Evolutionary conservation across 2,113 vertebrate species (phyloP), one percentile per base, ranked within the genome.

Genomic region (Hippoglossus stenolepis): DNA sequence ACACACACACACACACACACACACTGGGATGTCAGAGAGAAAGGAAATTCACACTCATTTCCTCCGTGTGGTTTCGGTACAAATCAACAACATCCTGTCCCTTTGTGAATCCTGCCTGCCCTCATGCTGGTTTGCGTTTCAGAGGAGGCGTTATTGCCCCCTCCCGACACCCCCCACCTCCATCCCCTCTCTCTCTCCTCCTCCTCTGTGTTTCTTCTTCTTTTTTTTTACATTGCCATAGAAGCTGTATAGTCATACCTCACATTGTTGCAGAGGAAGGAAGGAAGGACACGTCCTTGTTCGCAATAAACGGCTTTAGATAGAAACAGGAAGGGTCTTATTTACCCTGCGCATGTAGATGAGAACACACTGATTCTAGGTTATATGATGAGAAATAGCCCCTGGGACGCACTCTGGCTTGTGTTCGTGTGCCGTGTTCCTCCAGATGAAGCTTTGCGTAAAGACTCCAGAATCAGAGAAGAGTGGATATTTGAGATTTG

Each of bases 21-120:
- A 92, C 89, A 89, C 92, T 85, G 91, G 94, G 94, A 94, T 95
- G 95, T 94, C 95, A 73, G 86, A 82, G 86, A 88, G 87, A 95
- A 96, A 96, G 96, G 95, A 96, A 96, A 97, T 95, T 96, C 95
- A 94, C 95, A 96, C 95, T 97, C 94, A 96, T 97, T 97, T 97
- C 96, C 96, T 96, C 94, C 91, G 92, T 95, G 95, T 93, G 96
- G 95, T 96, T 97, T 96, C 94, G 93, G 96, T 96, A 96, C 96
- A 97, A 97, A 96, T 96, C 96, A 96, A 96, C 96, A 95, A 95
- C 96, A 97, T 97, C 96, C 96, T 97, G 96, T 96, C 95, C 96
- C 95, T 97, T 97, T 97, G 96, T 96, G 93, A 95, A 94, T 93
- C 94, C 90, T 89, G 89, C 89, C 87, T 94, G 92, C 91, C 88